Evolutionary conservation across 2,888 invertebrate species (phyloP), one percentile per base, ranked within the genome.

Genomic region (Pediacus dermestoides): DNA sequence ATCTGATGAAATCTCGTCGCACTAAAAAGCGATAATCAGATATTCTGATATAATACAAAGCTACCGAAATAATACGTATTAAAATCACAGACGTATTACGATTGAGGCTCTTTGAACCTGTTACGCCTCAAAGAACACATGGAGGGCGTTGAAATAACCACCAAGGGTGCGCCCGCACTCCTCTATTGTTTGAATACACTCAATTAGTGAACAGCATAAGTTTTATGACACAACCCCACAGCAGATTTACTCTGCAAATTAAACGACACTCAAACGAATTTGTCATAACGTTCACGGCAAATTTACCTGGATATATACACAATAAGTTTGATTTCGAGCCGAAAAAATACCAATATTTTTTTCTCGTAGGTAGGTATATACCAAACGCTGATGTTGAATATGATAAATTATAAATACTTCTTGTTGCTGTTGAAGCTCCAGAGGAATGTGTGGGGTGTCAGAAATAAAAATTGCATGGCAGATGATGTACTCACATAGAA

Each of bases 31-130:
- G 59, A 62, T 64, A 64, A 64, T 64, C 66, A 64, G 64, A 62
- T 64, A 60, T 53, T 50, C 52, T 45, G 53, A 54, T 46, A 57
- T 55, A 57, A 55, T 52, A 60, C 58, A 63, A 61, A 60, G 61
- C 59, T 58, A 58, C 59, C 60, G 64, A 64, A 67, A 67, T 68
- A 67, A 68, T 67, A 50, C 66, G 66, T 61, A 67, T 67, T 67
- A 67, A 64, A 67, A 67, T 67, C 67, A 64, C 63, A 61, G 61
- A 50, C 45, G 61, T 63, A 67, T 67, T 63, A 64, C 52, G 57
- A 48, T 53, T 53, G 53, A 52, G 58, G 58, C 61, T 57, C 68
- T 68, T 68, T 68, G 68, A 68, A 66, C 65, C 61, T 61, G 58
- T 64, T 58, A 65, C 66, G 67, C 66, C 58, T 57, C 60, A 57